phyloP scores from a whole-genome alignment of 2,797 vertebrate species.

The Toxotes lorentzi region DNA sequence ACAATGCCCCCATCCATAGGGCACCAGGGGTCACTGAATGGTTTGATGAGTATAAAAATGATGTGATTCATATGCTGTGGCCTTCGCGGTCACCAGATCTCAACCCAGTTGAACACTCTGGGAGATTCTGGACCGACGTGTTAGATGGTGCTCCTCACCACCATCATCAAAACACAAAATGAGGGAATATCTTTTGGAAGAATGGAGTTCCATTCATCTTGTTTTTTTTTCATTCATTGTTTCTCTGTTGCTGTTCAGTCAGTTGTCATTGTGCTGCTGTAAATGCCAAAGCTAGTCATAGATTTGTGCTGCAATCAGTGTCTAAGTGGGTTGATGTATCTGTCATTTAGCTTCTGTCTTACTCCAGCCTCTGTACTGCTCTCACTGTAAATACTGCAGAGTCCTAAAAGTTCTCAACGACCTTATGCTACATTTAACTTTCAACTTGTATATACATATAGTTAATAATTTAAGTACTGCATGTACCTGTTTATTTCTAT shows the following conservation, averaged over 20 bases:
- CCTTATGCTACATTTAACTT: neutral
- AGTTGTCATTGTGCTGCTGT: slow-evolving; percentile 49
- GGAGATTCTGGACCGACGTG: too few species aligned
- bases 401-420: slow-evolving; percentile 1
- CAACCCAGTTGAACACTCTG: too few species aligned
- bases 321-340: slow-evolving; percentile 36
- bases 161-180: too few species aligned
- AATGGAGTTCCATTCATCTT: too few species aligned
- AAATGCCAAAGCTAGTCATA: slow-evolving; percentile 29
- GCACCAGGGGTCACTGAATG: too few species aligned
- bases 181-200: too few species aligned
- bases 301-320: slow-evolving; percentile 39
- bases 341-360: slow-evolving; percentile 5
- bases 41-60: too few species aligned
- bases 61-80: too few species aligned
- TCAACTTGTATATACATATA: slow-evolving; percentile 10
- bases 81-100: too few species aligned
- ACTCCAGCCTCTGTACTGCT: slow-evolving; percentile 7
- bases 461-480: slow-evolving; percentile 1
- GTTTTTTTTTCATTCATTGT: neutral
- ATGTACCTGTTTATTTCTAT: slow-evolving; percentile 11
- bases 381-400: slow-evolving; percentile 27
- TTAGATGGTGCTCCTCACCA: too few species aligned
- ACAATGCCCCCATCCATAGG: too few species aligned
- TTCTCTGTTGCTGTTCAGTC: slow-evolving; percentile 21